Conservation (phyloP, 2,797 vertebrate genomes). For the Pterois miles region DNA sequence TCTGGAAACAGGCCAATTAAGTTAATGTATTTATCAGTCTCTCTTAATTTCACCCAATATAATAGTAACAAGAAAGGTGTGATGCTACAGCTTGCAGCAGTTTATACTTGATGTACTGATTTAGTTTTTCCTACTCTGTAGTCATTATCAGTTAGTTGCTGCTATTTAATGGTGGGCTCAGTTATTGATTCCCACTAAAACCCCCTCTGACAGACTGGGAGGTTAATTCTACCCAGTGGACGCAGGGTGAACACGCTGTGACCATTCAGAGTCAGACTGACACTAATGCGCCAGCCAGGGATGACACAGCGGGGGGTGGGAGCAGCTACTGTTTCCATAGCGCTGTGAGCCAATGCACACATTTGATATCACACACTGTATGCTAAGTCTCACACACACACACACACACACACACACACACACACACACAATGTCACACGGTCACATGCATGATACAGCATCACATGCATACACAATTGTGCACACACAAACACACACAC, state of each 20-base stretch:
- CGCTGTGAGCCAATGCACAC: conserved; percentile 7
- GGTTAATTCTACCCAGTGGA: conserved; percentile 47
- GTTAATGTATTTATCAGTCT: neutral
- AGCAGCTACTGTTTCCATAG: conserved; percentile 35
- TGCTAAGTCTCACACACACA: neutral
- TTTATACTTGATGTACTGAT: neutral
- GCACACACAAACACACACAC: neutral
- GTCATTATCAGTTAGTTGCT: conserved; percentile 27
- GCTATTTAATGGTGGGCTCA: conserved; percentile 15
- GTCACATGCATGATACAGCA: neutral
- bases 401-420: neutral
- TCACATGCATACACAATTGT: neutral
- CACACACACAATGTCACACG: neutral
- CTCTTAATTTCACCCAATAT: neutral
- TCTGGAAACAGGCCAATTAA: neutral
- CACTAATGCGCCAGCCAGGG: conserved; percentile 55
- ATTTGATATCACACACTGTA: conserved; percentile 10
- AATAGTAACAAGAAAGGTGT: neutral
- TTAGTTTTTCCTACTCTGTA: conserved; percentile 18
- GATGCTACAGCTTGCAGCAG: neutral
- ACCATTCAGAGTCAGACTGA: conserved; percentile 54
- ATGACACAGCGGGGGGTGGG: conserved; percentile 43
- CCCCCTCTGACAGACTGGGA: conserved; percentile 37
- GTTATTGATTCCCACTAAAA: conserved; percentile 59
- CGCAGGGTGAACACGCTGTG: conserved; percentile 58